A percentile compares a stretch with the other conserved stretches of the same genome.
Conservation (phyloP, 2,888 invertebrate species). For the Arge pagana region DNA sequence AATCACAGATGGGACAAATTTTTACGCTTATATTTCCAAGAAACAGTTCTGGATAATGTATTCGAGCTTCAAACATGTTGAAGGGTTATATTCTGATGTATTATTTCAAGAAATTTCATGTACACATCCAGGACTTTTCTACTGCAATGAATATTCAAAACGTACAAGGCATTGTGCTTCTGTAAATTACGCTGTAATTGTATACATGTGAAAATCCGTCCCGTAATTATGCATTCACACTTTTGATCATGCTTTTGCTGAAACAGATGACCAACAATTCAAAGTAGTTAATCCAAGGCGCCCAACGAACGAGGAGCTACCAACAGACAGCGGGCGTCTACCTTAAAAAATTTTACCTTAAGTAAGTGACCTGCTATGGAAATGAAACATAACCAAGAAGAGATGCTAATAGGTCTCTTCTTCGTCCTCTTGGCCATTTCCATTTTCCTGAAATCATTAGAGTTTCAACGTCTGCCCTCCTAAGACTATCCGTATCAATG, state of each 20-base stretch:
- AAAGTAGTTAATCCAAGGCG: conserved; percentile 25
- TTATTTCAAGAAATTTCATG: too few species aligned
- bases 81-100: too few species aligned
- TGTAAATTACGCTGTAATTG: too few species aligned
- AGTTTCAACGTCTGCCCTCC: conserved; percentile 33
- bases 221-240: conserved; percentile 7
- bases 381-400: conserved; percentile 39
- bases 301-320: conserved; percentile 31
- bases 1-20: conserved; percentile 6
- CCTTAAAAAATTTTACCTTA: conserved; percentile 39
- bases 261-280: conserved; percentile 11
- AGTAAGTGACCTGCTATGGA: conserved; percentile 36
- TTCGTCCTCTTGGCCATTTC: conserved; percentile 39
- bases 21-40: conserved; percentile 9
- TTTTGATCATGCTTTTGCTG: conserved; percentile 18
- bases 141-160: too few species aligned
- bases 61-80: conserved; percentile 3
- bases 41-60: conserved; percentile 17
- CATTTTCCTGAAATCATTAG: conserved; percentile 47
- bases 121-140: too few species aligned
- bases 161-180: too few species aligned
- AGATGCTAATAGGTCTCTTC: conserved; percentile 43
- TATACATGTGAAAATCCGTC: conserved; percentile 4
- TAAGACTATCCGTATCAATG: conserved; percentile 18
- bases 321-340: conserved; percentile 30